These are phyloP conservation scores for Tapirus indicus DNA, from an alignment of 2,797 vertebrate species.

Conservation along the genomic window DNA sequence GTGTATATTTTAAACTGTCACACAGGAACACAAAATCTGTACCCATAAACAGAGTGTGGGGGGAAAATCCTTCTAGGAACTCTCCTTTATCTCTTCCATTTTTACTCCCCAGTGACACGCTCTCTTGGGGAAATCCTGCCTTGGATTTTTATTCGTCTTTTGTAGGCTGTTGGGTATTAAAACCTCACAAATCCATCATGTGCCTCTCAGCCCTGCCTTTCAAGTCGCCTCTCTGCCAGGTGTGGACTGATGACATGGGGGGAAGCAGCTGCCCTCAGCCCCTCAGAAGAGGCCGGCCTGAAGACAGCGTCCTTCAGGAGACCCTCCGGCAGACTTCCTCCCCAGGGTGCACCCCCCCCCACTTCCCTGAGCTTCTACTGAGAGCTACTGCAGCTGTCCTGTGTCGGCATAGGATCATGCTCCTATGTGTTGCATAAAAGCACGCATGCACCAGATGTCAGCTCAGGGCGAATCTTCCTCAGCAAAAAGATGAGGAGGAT, in stretches of 20 bases:
- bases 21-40: background rate
- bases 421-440: fast-evolving
- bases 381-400: too few species aligned
- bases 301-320: background rate
- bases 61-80: background rate
- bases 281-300: background rate
- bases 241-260: background rate
- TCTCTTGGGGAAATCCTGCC: conserved; percentile 63
- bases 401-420: background rate
- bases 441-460: fast-evolving
- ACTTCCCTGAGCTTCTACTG: background rate
- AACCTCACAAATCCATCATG: background rate
- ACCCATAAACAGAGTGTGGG: background rate
- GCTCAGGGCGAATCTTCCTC: too few species aligned
- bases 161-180: background rate
- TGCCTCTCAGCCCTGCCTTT: background rate
- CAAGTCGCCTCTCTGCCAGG: background rate
- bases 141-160: conserved; percentile 38
- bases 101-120: background rate
- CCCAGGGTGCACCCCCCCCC: fast-evolving
- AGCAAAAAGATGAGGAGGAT: too few species aligned
- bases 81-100: background rate
- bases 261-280: background rate
- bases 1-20: background rate
- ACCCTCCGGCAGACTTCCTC: background rate